Percentiles rank a stretch among this genome's conserved stretches.
phyloP scores from a whole-genome alignment of 35 echinoderm and acorn worm genomes.

The Apostichopus parvimensis region DNA sequence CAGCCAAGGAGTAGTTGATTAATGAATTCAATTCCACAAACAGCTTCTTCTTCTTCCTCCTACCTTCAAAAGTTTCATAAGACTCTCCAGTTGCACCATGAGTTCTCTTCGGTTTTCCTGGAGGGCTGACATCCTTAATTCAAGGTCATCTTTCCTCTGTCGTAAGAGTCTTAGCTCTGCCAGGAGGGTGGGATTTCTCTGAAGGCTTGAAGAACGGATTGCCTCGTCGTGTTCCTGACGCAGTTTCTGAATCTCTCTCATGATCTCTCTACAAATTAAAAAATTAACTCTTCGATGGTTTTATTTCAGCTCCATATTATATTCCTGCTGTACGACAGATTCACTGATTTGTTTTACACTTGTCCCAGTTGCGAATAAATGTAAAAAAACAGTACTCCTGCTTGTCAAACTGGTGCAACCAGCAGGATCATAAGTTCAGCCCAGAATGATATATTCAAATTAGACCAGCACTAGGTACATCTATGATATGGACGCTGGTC shows the following conservation, averaged over 20 bases:
- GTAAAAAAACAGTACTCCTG: no score
- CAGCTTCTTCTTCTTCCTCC: neutral
- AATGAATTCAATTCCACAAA: no score
- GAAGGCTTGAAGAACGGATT: constrained; percentile 78
- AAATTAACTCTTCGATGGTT: neutral
- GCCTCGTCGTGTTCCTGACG: constrained; percentile 98
- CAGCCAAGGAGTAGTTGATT: no score
- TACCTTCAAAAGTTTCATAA: constrained; percentile 99
- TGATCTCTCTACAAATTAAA: constrained; percentile 70
- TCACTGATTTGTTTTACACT: no score
- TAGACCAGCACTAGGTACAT: no score
- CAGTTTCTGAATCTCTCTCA: constrained; percentile 93
- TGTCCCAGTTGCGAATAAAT: no score
- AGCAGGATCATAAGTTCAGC: no score
- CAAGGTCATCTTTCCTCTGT: constrained; percentile 97
- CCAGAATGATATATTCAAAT: no score
- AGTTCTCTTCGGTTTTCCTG: constrained; percentile 95
- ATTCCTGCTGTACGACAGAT: no score
- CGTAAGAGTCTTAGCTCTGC: constrained; percentile 92
- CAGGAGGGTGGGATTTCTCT: constrained; percentile 94
- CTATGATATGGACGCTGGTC: no score
- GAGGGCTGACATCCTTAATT: constrained; percentile 96
- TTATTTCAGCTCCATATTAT: no score
- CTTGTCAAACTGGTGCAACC: no score
- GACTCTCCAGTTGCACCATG: constrained; percentile 96